Percentiles rank a stretch among this genome's conserved stretches.
Evolutionary conservation across 2,113 vertebrate genomes (phyloP).

Genomic region (Ivindomyrus marchei): DNA sequence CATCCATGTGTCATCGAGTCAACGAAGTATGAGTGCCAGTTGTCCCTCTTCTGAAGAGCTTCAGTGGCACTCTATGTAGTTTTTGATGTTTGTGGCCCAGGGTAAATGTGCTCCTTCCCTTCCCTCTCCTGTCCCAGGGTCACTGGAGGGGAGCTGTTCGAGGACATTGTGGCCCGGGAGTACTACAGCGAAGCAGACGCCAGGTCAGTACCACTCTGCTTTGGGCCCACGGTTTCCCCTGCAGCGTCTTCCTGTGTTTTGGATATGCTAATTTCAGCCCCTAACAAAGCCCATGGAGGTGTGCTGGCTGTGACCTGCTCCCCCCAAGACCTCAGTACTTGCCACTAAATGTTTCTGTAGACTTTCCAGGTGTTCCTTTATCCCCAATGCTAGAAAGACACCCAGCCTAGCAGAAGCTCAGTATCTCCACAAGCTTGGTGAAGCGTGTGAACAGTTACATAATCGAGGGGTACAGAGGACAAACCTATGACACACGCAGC

Average conservation of each 20-base stretch:
- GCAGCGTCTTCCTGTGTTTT: background rate
- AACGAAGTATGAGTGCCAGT: background rate
- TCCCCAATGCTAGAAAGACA: background rate
- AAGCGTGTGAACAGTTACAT: background rate
- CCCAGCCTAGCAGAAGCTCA: background rate
- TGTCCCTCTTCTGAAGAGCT: background rate
- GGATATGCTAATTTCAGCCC: background rate
- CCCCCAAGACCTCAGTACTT: background rate
- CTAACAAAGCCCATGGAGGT: background rate
- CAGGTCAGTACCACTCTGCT: constrained; percentile 64
- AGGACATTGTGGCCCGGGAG: constrained; percentile 86
- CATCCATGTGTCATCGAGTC: background rate
- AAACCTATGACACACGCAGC: background rate
- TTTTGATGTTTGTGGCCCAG: background rate
- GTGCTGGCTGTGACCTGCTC: background rate
- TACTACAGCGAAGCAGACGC: constrained; percentile 91
- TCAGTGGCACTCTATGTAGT: background rate
- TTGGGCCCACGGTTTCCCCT: background rate
- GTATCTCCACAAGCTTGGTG: background rate
- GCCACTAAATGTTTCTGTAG: background rate
- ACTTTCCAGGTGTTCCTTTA: background rate
- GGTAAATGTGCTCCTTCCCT: background rate
- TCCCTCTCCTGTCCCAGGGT: constrained; percentile 58
- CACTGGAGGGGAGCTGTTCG: constrained; percentile 84
- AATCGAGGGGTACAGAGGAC: background rate